Conservation (phyloP, 2,797 vertebrate genomes). For the Galaxias olidus region DNA sequence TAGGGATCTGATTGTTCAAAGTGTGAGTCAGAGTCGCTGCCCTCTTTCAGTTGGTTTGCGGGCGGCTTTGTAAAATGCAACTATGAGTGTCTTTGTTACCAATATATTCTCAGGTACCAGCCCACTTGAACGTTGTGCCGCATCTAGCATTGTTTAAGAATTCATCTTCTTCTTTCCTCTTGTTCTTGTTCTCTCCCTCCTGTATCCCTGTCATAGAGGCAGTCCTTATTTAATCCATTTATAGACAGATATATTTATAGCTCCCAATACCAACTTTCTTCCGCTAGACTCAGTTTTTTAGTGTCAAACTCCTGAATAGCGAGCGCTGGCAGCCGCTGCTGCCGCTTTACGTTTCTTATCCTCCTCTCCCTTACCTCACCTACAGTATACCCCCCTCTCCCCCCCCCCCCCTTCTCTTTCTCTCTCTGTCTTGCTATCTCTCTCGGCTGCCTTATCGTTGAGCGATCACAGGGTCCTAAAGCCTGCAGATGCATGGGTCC, state of each 20-base stretch:
- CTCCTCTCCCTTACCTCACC: not conserved
- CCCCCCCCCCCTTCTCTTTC: constrained; percentile 3
- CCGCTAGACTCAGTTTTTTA: constrained; percentile 45
- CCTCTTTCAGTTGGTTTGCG: not conserved
- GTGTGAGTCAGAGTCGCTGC: not conserved
- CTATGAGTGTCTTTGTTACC: not conserved
- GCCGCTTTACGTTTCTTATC: constrained; percentile 15
- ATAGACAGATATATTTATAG: constrained; percentile 20
- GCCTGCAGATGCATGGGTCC: constrained; percentile 5
- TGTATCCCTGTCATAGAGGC: constrained; percentile 3
- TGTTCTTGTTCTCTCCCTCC: not conserved
- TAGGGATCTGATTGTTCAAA: not conserved
- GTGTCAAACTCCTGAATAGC: constrained; percentile 29
- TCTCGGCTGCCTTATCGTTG: constrained; percentile 23
- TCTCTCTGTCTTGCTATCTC: constrained; percentile 14
- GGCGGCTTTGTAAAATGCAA: not conserved
- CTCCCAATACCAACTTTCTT: constrained; percentile 47
- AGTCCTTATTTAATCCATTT: constrained; percentile 28
- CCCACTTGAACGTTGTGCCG: not conserved
- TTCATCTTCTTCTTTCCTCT: constrained; percentile 9
- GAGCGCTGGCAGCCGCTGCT: not conserved
- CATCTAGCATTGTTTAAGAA: constrained; percentile 1
- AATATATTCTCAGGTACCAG: constrained; percentile 25
- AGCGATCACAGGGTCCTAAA: constrained; percentile 40
- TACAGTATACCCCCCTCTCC: constrained; percentile 2